A percentile compares a stretch with the other conserved stretches of the same genome.
These are phyloP conservation scores for Ophion slaviceki DNA, from an alignment of 2,888 invertebrate species.

Conservation along the genomic window DNA sequence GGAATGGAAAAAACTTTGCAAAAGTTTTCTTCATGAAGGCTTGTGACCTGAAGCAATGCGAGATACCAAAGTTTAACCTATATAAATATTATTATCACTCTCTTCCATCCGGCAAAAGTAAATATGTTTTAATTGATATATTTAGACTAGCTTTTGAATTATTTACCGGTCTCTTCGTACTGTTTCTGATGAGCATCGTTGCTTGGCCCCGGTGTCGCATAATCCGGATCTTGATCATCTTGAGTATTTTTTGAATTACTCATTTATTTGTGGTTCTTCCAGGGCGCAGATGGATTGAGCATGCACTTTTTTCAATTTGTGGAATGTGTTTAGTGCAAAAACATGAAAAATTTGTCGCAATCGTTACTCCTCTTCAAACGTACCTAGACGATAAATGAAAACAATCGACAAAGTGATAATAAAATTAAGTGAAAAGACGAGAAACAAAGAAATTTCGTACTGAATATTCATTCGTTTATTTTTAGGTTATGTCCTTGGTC, in stretches of 20 bases:
- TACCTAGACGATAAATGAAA: background rate
- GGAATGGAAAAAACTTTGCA: no score
- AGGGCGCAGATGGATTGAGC: background rate
- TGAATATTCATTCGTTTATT: background rate
- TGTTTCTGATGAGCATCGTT: constrained; percentile 75
- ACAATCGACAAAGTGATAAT: background rate
- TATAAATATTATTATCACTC: no score
- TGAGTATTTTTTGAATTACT: constrained; percentile 68
- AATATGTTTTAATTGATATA: background rate
- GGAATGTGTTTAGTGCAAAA: background rate
- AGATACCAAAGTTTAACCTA: no score
- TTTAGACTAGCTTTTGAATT: background rate
- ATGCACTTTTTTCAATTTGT: background rate
- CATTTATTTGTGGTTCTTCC: constrained; percentile 68
- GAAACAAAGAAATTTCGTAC: background rate
- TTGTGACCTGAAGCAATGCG: no score
- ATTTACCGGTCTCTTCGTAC: constrained; percentile 78
- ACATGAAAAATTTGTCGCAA: background rate
- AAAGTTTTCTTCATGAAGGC: no score
- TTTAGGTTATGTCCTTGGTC: constrained; percentile 20
- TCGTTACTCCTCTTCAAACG: background rate
- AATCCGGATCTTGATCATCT: constrained; percentile 80
- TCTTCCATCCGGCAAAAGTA: background rate
- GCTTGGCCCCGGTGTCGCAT: constrained; percentile 74
- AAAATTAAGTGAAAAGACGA: background rate